A percentile compares a stretch with the other conserved stretches of the same genome.
Evolutionary conservation across 2,113 vertebrate genomes (phyloP).

Genomic region (Phoxinus phoxinus): DNA sequence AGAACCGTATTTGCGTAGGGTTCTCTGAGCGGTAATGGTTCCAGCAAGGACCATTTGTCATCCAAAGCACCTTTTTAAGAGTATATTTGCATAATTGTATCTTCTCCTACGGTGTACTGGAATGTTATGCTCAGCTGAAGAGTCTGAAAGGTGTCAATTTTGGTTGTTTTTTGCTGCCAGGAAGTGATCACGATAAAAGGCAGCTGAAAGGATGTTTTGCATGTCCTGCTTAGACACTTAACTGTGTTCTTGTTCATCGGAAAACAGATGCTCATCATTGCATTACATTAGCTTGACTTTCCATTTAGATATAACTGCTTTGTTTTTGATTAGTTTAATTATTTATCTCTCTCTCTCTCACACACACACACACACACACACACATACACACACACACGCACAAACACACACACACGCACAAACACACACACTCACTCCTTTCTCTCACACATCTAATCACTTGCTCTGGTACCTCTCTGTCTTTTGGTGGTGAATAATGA

Average conservation of each 20-base stretch:
- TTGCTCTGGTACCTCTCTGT: slow-evolving; percentile 8
- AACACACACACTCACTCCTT: not conserved
- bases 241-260: slow-evolving; percentile 1
- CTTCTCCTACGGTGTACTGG: not conserved
- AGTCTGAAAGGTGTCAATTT: not conserved
- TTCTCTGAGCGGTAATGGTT: not conserved
- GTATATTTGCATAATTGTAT: slow-evolving; percentile 13
- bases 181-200: not conserved
- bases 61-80: not conserved
- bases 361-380: not conserved
- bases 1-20: not conserved
- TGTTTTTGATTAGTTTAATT: slow-evolving; percentile 28
- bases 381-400: not conserved
- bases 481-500: slow-evolving; percentile 31
- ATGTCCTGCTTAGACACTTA: not conserved
- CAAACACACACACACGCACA: not conserved
- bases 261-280: slow-evolving; percentile 26
- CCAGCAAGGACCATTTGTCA: not conserved
- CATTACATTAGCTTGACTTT: slow-evolving; percentile 18
- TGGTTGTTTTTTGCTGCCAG: not conserved
- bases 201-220: not conserved
- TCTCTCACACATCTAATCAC: not conserved
- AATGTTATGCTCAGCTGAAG: slow-evolving; percentile 11
- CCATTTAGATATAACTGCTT: slow-evolving; percentile 15
- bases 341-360: not conserved